These are phyloP conservation scores for Paraplagusia blochii DNA, from an alignment of 2,113 vertebrate genomes.

Conservation along the genomic window DNA sequence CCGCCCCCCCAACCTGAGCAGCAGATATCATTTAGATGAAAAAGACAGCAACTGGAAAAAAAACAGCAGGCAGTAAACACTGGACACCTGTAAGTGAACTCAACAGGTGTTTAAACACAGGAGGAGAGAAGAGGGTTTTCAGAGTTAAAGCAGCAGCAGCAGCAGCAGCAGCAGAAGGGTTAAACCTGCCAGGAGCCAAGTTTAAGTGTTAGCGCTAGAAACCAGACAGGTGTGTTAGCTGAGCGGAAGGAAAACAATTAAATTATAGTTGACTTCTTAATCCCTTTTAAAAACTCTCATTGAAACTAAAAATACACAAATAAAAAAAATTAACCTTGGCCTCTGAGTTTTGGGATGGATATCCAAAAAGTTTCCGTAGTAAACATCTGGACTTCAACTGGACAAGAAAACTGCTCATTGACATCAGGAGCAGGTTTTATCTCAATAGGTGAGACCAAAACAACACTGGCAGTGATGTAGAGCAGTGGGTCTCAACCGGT, in stretches of 20 bases:
- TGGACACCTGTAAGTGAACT: conserved; percentile 50
- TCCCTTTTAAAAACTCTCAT: too few relatives aligned
- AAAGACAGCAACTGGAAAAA: conserved; percentile 41
- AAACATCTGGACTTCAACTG: too few relatives aligned
- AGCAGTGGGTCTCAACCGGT: too few relatives aligned
- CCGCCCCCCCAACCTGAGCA: conserved; percentile 31
- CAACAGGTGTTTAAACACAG: conserved; percentile 28
- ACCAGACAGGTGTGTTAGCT: conserved; percentile 42
- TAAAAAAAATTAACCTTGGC: too few relatives aligned
- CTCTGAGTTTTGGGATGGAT: too few relatives aligned
- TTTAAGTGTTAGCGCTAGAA: conserved; percentile 45
- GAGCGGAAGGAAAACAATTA: conserved; percentile 29
- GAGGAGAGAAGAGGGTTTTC: background rate
- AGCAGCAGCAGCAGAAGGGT: conserved; percentile 33
- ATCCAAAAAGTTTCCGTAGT: too few relatives aligned
- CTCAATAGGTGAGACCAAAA: too few relatives aligned
- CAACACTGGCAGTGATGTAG: too few relatives aligned
- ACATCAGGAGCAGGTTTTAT: too few relatives aligned
- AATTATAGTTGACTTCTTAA: conserved; percentile 1
- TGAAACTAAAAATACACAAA: too few relatives aligned
- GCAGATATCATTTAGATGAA: conserved; percentile 44
- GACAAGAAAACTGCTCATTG: too few relatives aligned
- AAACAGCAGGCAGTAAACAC: conserved; percentile 34
- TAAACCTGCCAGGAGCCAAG: conserved; percentile 41
- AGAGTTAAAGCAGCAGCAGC: conserved; percentile 18